Base-by-base conservation (phyloP, 2,888 invertebrate species). In the Epistrophe grossulariae region DNA sequence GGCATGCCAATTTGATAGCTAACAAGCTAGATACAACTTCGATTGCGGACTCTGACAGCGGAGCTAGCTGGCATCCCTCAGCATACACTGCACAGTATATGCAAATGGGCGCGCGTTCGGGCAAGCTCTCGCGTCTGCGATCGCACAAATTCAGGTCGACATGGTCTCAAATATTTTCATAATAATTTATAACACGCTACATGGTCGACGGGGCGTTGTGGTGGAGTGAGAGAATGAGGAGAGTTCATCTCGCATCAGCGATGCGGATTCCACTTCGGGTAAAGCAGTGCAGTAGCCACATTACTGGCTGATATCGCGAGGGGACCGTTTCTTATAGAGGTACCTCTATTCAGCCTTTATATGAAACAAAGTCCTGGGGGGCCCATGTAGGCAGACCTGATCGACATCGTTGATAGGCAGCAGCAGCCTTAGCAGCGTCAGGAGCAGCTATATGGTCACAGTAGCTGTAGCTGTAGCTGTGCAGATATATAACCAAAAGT, bases 91-190 rank as follows among this genome's bases (percentile, higher is more conserved):
- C 17, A 50, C 50, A 80, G 43, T 52, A 68, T 77, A 88, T 88
- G 87, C 87, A 88, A 88, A 88, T 84, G 72, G 79, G 59, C 28
- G 64, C 59, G 45, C 73, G 77, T 50, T 48, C 72, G 80, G 43
- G 43, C 72, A 35, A 66, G n/a, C 64, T 45, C 57, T 66, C 68
- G 59, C 77, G 59, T 72, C 50, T 78, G 66, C 40, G 64, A 57
- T 50, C 59, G 62, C 55, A 48, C 73, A 88, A 80, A 88, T 88
- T 79, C 88, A 84, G 88, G 88, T 88, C 84, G 88, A 88, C 88
- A 88, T 88, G 88, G 79, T 88, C 77, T 88, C 88, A 88, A 88
- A 88, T 88, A 88, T 88, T 88, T 88, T 88, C 45, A 77, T 84
- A 88, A 88, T 88, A 88, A 88, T 88, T 88, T 88, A 88, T 88